Evolutionary conservation across 2,113 vertebrate genomes (phyloP).

Genomic region (Charadrius vociferus): DNA sequence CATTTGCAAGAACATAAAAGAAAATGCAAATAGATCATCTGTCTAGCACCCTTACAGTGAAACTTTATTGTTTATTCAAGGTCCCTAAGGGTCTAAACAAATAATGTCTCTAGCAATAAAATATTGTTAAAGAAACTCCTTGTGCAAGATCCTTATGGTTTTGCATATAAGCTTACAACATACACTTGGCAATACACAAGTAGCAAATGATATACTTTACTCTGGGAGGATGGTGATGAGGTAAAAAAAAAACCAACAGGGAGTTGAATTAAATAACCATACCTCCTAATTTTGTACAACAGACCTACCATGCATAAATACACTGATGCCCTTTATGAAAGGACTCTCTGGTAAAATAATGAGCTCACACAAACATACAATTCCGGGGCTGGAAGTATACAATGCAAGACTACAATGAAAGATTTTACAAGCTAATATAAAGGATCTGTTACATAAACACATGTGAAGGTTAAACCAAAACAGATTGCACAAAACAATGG

Average conservation of each 20-base stretch:
- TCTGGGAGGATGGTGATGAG: not conserved
- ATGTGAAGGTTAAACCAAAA: constrained; percentile 37
- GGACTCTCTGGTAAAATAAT: not conserved
- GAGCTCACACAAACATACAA: not conserved
- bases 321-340: not conserved
- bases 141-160: not conserved
- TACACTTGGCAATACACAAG: not conserved
- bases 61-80: constrained; percentile 75
- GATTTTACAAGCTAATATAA: constrained; percentile 33
- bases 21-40: constrained; percentile 81
- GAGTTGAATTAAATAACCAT: not conserved
- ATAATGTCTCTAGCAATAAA: constrained; percentile 67
- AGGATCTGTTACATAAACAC: constrained; percentile 43
- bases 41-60: constrained; percentile 73
- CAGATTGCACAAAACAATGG: not conserved
- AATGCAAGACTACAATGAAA: not conserved
- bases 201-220: not conserved
- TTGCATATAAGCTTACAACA: not conserved
- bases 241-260: not conserved
- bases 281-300: not conserved
- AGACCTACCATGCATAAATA: not conserved
- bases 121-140: constrained; percentile 56
- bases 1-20: constrained; percentile 82
- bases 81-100: constrained; percentile 72
- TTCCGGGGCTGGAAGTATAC: not conserved